Base-by-base conservation (phyloP, 1,140 invertebrate species). In the Pentalonia nigronervosa region DNA sequence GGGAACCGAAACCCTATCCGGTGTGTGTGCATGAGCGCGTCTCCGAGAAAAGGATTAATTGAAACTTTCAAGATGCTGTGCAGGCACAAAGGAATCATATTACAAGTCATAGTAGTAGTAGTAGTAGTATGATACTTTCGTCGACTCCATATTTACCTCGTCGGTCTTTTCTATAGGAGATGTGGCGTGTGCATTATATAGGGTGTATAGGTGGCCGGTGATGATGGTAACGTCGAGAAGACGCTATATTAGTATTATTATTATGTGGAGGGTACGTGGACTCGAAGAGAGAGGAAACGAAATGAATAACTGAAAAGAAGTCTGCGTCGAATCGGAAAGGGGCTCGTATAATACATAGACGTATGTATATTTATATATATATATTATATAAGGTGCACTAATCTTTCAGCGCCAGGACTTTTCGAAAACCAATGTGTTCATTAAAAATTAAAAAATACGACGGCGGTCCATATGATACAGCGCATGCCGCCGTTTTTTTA, bases 31-130 rank as follows among this genome's bases (percentile, higher is more conserved):
- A 20, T 9, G 76, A 34, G 23, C 9, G 93, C 91, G 14, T 86
- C 94, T 91, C 93, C 91, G 76, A 30, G 93, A 91, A 56, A 92
- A 89, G 89, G 94, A 94, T 41, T 94, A 94, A 90, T 93, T 94
- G 87, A 84, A 90, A 89, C 93, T 94, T 87, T 94, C 89, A 90
- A 89, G 86, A 90, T 90, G 60, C 60, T 56, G 45, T 45, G n/a
- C 21, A n/a, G n/a, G 50, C 84, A 86, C 36, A 87, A 91, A 91
- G 76, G 30, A 92, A 30, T 67, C 60, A 41, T 60, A 67, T 88
- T 90, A 67, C 89, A 30, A 86, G 23, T 76, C 30, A 14, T n/a
- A 30, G 17, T 20, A 56, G 14, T 20, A 53, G 14, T 56, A 56
- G 14, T 20, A 53, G 14, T 56, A 60, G 48, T 53, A 89, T 47